These are phyloP conservation scores for Drosophila kanapiae DNA, from an alignment of 1,140 invertebrate species.

Conservation along the genomic window DNA sequence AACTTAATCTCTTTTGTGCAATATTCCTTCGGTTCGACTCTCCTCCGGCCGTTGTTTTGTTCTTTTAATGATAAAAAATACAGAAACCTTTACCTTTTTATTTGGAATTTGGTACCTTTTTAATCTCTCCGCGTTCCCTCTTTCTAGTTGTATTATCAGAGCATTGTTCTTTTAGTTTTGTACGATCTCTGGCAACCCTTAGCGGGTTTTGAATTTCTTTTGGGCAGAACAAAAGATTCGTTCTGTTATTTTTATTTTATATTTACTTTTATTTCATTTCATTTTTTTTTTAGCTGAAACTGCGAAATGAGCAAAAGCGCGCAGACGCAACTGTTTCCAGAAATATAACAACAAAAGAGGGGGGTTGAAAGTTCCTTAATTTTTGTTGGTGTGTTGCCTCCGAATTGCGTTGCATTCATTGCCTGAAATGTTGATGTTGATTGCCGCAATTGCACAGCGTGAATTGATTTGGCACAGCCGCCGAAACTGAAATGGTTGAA, in stretches of 20 bases:
- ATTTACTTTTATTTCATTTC: conserved; percentile 4
- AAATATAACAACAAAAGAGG: neutral
- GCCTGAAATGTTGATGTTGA: conserved; percentile 28
- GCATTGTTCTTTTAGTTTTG: conserved; percentile 75
- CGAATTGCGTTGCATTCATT: conserved; percentile 41
- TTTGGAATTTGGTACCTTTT: conserved; percentile 83
- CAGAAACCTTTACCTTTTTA: conserved; percentile 78
- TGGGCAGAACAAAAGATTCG: conserved; percentile 60
- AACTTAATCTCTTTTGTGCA: conserved; percentile 83
- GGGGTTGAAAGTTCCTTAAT: conserved; percentile 22
- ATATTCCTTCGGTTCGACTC: conserved; percentile 53
- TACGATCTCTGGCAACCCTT: conserved; percentile 60
- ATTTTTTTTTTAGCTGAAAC: conserved; percentile 26
- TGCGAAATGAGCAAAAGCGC: conserved; percentile 73
- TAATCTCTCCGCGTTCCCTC: conserved; percentile 57
- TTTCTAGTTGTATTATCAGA: conserved; percentile 70
- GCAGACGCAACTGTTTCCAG: conserved; percentile 76
- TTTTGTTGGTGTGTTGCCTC: neutral
- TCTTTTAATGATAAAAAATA: conserved; percentile 83
- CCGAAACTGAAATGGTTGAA: neutral
- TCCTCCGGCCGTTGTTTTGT: conserved; percentile 61
- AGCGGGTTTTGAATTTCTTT: conserved; percentile 76
- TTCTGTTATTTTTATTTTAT: conserved; percentile 39
- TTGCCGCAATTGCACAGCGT: conserved; percentile 66
- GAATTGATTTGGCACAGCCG: conserved; percentile 72